Evolutionary conservation across 2,113 vertebrate genomes (phyloP).

Genomic region (Podilymbus podiceps): DNA sequence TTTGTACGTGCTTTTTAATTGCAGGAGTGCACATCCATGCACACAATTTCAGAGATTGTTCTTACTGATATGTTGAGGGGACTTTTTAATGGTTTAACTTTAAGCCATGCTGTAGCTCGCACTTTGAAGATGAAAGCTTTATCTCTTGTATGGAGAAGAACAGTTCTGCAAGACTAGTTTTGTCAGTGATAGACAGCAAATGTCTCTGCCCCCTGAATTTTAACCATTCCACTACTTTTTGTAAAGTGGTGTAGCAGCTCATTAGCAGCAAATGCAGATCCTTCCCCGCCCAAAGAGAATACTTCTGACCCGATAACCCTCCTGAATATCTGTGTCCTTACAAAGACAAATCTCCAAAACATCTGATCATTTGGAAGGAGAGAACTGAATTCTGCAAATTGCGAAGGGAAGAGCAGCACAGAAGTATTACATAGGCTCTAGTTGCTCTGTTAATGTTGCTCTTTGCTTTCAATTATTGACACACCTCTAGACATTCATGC

Average conservation of each 20-base stretch:
- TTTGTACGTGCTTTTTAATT: slow-evolving; percentile 49
- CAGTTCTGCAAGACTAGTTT: neutral
- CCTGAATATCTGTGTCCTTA: neutral
- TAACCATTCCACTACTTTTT: neutral
- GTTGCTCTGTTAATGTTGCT: neutral
- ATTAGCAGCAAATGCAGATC: neutral
- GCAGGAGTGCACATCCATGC: slow-evolving; percentile 29
- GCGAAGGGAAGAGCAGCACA: neutral
- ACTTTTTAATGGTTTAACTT: neutral
- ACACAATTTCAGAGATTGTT: neutral
- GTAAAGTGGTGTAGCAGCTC: neutral
- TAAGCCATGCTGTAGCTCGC: neutral
- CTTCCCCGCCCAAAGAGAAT: neutral
- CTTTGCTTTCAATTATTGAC: neutral
- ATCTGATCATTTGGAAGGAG: neutral
- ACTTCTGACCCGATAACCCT: neutral
- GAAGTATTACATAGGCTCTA: neutral
- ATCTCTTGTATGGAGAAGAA: slow-evolving; percentile 33
- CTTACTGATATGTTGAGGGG: neutral
- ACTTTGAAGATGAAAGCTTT: slow-evolving; percentile 73
- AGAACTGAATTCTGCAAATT: neutral
- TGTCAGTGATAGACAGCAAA: neutral
- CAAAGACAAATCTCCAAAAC: neutral
- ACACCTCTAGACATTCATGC: neutral
- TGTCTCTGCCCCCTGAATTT: neutral